Evolutionary conservation across 2,113 vertebrate genomes (phyloP).

Genomic region (Terrapene triunguis): DNA sequence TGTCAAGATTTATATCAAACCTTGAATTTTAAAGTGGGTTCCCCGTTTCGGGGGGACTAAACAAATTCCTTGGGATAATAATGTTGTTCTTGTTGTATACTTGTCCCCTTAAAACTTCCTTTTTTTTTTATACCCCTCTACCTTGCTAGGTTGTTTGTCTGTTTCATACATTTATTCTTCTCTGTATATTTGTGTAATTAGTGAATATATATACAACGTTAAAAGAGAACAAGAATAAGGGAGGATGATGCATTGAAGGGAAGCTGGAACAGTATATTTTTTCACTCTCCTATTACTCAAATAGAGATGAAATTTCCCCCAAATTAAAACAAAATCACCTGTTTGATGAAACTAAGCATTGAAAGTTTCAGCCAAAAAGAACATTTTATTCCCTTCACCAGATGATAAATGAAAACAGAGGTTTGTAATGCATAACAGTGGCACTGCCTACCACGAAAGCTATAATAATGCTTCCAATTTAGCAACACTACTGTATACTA

Average conservation of each 20-base stretch:
- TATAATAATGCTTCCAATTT: neutral
- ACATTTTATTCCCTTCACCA: neutral
- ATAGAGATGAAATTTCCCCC: neutral
- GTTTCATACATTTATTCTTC: neutral
- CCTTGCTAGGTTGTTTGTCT: neutral
- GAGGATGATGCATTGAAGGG: neutral
- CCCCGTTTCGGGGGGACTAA: neutral
- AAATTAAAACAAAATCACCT: neutral
- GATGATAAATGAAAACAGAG: neutral
- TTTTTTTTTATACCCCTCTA: neutral
- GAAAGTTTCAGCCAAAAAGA: neutral
- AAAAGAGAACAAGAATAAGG: neutral
- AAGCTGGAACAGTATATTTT: neutral
- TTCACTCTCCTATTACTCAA: neutral
- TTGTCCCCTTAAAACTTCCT: neutral
- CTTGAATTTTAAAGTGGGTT: conserved; percentile 9
- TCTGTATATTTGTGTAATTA: neutral
- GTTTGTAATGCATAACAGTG: neutral
- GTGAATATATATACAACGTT: neutral
- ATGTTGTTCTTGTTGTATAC: neutral
- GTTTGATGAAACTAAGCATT: neutral
- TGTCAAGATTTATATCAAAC: conserved; percentile 43
- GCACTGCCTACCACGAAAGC: neutral
- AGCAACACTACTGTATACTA: neutral
- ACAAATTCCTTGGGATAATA: neutral